Evolutionary conservation across 1,140 invertebrate genomes (phyloP).

Genomic region (Monochamus saltuarius): DNA sequence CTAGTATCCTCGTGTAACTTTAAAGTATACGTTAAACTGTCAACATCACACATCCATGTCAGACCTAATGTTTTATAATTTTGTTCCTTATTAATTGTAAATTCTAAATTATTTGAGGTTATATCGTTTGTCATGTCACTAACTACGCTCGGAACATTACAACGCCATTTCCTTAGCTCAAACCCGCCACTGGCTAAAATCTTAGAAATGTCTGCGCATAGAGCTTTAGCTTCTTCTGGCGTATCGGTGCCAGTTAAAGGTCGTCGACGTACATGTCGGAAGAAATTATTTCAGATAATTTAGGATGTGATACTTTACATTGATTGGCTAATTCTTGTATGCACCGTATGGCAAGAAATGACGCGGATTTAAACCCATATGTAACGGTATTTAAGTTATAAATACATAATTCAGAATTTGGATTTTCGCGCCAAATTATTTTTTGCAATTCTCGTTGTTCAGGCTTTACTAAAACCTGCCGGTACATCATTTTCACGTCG

Average conservation of each 20-base stretch:
- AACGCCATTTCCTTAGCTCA: conserved; percentile 6
- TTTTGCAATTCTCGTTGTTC: not conserved
- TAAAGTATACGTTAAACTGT: conserved; percentile 1
- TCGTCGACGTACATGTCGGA: conserved; percentile 19
- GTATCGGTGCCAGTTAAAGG: conserved; percentile 8
- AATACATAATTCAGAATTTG: not conserved
- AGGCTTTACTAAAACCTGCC: not conserved
- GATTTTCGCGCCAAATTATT: not conserved
- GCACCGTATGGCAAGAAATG: conserved; percentile 11
- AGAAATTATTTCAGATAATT: not conserved
- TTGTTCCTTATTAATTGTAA: not conserved
- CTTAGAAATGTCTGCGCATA: conserved; percentile 1
- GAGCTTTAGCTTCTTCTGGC: conserved; percentile 1
- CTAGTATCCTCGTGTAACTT: not conserved
- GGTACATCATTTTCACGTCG: not conserved
- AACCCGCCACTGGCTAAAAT: conserved; percentile 11
- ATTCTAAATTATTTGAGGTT: not conserved
- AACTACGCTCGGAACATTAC: not conserved
- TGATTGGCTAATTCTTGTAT: not conserved
- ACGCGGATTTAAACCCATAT: not conserved
- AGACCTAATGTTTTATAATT: conserved; percentile 20
- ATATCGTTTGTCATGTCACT: no score
- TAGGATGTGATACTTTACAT: not conserved
- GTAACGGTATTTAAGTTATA: no score
- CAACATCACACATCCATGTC: conserved; percentile 6